Conservation (phyloP, 2,113 vertebrate species). For the Engraulis encrasicolus region DNA sequence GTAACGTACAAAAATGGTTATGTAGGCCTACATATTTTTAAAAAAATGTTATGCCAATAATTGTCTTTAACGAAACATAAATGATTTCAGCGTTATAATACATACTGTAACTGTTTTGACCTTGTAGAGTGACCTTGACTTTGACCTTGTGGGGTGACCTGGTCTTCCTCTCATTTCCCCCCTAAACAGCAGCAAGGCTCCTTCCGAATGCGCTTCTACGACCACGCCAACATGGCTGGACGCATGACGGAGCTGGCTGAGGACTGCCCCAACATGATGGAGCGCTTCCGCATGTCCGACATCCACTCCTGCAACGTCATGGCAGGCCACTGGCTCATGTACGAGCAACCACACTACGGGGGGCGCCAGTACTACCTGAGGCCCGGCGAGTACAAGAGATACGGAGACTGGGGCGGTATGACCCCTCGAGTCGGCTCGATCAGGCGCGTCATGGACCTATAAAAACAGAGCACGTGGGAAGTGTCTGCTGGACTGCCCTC, state of each 20-base stretch:
- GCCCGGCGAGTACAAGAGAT: slow-evolving; percentile 63
- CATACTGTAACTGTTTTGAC: no score
- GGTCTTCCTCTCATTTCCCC: not conserved
- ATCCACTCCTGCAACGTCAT: slow-evolving; percentile 75
- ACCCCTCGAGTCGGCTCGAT: slow-evolving; percentile 63
- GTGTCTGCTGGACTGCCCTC: slow-evolving; percentile 68
- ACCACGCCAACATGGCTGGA: slow-evolving; percentile 69
- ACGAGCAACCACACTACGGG: slow-evolving; percentile 73
- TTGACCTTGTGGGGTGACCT: no score
- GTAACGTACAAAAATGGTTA: not conserved
- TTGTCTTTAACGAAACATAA: not conserved
- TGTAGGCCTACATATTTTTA: no score
- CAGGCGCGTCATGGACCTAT: slow-evolving; percentile 65
- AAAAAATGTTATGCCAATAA: not conserved
- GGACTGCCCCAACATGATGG: slow-evolving; percentile 69
- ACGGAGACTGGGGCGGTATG: slow-evolving; percentile 60
- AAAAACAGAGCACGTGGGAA: slow-evolving; percentile 67
- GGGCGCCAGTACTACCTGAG: slow-evolving; percentile 66
- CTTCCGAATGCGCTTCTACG: slow-evolving; percentile 67
- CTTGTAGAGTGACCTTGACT: not conserved
- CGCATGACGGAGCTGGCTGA: slow-evolving; percentile 71
- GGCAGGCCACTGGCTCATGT: slow-evolving; percentile 76
- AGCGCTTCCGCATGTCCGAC: slow-evolving; percentile 63
- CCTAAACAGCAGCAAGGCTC: slow-evolving; percentile 58
- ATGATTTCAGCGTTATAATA: no score